Evolutionary conservation across 2,888 invertebrate species (phyloP).

Genomic region (Drosophila aldrichi): DNA sequence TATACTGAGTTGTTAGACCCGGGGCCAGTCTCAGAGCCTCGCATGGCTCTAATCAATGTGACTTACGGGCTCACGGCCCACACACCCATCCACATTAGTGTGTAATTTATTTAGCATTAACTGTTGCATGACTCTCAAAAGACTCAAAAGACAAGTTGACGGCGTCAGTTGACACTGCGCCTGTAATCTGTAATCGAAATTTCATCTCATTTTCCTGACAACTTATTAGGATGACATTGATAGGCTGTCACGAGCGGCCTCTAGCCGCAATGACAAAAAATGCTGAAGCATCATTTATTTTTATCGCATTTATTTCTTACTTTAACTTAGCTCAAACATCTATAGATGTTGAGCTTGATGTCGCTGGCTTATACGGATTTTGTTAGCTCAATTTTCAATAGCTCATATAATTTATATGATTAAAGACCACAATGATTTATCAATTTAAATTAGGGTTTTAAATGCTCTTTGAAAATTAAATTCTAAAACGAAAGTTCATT

Average conservation of each 20-base stretch:
- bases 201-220: constrained; percentile 13
- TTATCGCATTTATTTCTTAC: constrained; percentile 7
- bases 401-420: not conserved
- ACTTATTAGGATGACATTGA: constrained; percentile 7
- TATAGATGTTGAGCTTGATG: not conserved
- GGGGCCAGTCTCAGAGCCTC: constrained; percentile 10
- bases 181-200: constrained; percentile 2
- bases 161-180: constrained; percentile 1
- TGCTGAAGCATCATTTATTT: constrained; percentile 8
- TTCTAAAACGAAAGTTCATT: no score
- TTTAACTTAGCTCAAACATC: not conserved
- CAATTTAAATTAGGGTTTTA: no score
- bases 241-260: not conserved
- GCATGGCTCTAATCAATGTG: constrained; percentile 59
- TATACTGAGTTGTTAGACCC: constrained; percentile 49
- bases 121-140: constrained; percentile 55
- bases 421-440: not conserved
- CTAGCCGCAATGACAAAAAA: not conserved
- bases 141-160: not conserved
- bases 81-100: constrained; percentile 54
- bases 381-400: not conserved
- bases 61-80: constrained; percentile 34
- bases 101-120: constrained; percentile 72
- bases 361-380: not conserved
- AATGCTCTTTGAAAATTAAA: not conserved